These are phyloP conservation scores for Magallana nippona DNA, from an alignment of 2,888 invertebrate genomes.

Conservation along the genomic window DNA sequence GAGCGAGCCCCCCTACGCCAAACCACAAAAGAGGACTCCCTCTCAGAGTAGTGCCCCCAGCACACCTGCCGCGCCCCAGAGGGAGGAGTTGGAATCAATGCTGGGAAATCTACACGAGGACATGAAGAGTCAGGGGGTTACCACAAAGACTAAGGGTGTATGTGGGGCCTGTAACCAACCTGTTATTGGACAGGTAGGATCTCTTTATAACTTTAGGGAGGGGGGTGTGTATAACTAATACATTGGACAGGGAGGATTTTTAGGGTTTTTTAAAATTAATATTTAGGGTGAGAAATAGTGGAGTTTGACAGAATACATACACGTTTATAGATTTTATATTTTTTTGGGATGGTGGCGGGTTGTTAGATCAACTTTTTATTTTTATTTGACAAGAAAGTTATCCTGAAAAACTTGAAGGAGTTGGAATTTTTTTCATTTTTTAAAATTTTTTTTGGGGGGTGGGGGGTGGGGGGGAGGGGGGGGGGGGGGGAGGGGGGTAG, in stretches of 20 bases:
- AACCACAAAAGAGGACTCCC: constrained; percentile 69
- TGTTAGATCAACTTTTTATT: constrained; percentile 99
- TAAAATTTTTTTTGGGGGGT: too few relatives aligned
- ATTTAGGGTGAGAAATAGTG: too few relatives aligned
- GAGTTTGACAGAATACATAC: too few relatives aligned
- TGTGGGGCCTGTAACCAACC: constrained; percentile 99
- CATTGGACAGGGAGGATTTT: too few relatives aligned
- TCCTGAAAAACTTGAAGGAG: background rate
- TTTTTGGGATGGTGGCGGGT: constrained; percentile 84
- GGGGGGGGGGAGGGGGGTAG: background rate
- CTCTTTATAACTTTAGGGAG: too few relatives aligned
- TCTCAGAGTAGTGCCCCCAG: constrained; percentile 66
- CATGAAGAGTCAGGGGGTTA: constrained; percentile 99
- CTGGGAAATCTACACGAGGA: constrained; percentile 93
- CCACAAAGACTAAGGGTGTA: constrained; percentile 99
- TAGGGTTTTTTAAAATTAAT: too few relatives aligned
- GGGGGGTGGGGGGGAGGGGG: too few relatives aligned
- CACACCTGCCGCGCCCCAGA: constrained; percentile 59
- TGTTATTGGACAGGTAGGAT: constrained; percentile 93
- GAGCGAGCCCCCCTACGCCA: constrained; percentile 76
- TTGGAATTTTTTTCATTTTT: too few relatives aligned
- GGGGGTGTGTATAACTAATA: too few relatives aligned
- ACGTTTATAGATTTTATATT: too few relatives aligned
- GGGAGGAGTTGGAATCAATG: constrained; percentile 91
- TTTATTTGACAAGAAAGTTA: constrained; percentile 93